These are phyloP conservation scores for Helleia helle DNA, from an alignment of 2,888 invertebrate genomes.

Conservation along the genomic window DNA sequence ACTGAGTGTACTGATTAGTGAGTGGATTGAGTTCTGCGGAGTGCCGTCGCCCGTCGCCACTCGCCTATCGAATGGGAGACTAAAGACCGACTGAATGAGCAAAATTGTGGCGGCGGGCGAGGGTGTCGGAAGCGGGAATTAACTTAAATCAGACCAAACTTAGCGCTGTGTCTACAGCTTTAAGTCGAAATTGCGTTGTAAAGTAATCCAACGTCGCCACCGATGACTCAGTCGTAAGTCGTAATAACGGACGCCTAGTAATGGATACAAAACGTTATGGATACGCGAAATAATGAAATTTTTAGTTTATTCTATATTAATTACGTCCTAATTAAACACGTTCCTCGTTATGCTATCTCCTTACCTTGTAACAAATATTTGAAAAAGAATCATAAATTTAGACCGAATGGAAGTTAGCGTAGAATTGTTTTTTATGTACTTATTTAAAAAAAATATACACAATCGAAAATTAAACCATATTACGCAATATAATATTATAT, in stretches of 20 bases:
- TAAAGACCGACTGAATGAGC: conserved; percentile 20
- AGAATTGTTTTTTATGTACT: no score
- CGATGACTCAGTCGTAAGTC: conserved; percentile 3
- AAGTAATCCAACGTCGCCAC: background rate
- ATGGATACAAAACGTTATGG: background rate
- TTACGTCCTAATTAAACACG: no score
- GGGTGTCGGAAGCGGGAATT: conserved; percentile 36
- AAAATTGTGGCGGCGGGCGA: conserved; percentile 26
- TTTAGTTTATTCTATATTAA: no score
- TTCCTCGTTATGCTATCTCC: no score
- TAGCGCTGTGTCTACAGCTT: background rate
- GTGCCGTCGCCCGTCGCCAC: conserved; percentile 16
- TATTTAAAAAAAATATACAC: no score
- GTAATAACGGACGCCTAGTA: background rate
- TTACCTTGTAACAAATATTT: no score
- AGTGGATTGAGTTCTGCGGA: conserved; percentile 1
- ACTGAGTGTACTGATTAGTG: conserved; percentile 19
- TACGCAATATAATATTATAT: no score
- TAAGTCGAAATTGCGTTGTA: background rate
- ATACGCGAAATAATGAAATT: background rate
- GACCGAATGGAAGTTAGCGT: no score
- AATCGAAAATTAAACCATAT: no score
- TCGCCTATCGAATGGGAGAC: conserved; percentile 9
- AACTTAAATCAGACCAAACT: conserved; percentile 9
- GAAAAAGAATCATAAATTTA: no score